Conservation (phyloP, 2,888 invertebrate species). For the Lasioglossum vierecki region DNA sequence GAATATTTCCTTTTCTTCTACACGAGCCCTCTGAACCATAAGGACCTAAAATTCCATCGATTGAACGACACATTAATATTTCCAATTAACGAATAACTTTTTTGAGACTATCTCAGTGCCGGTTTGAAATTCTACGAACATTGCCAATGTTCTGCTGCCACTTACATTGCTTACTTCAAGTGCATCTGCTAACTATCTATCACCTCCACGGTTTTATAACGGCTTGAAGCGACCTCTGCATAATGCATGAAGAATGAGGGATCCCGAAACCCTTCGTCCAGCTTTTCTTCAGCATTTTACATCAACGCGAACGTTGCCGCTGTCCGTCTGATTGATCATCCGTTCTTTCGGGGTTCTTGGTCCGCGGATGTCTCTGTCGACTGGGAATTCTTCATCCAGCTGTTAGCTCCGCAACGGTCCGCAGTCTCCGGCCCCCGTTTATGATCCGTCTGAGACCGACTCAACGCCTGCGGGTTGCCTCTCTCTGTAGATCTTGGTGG, state of each 20-base stretch:
- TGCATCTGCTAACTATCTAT: neutral
- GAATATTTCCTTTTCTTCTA: neutral
- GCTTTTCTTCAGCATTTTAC: neutral
- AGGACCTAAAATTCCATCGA: neutral
- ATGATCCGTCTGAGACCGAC: slow-evolving; percentile 16
- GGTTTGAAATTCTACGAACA: neutral
- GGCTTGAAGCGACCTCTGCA: neutral
- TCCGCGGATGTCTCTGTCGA: neutral
- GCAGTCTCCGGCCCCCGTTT: neutral
- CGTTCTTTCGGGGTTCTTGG: neutral
- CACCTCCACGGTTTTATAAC: neutral
- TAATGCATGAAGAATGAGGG: neutral
- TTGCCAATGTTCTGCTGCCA: no score
- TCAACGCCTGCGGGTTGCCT: neutral
- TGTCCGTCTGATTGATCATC: slow-evolving; percentile 12
- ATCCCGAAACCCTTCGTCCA: neutral
- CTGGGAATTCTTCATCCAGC: slow-evolving; percentile 4
- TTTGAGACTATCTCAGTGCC: neutral
- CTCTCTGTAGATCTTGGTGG: neutral
- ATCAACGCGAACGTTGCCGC: neutral
- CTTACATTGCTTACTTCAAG: neutral
- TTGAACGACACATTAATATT: neutral
- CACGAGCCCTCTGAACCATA: neutral
- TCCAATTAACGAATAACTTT: neutral
- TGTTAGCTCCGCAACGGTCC: neutral